Base-by-base conservation (phyloP, 1,140 invertebrate species). In the Leptinotarsa lineolata region DNA sequence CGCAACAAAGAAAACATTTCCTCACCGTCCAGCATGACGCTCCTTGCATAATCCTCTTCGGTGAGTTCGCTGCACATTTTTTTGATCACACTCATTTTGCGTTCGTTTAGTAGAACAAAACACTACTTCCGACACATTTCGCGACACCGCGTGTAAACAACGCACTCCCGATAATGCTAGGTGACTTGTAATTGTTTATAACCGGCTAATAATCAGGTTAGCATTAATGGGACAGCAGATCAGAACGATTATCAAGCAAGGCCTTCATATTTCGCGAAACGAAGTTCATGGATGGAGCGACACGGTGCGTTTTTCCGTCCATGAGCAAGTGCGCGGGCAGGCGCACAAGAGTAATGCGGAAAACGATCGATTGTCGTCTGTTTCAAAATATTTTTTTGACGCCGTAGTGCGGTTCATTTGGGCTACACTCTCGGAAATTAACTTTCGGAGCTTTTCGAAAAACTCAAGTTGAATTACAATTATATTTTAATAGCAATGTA, bases 1-100 rank as follows among this genome's bases (percentile, higher is more conserved):
- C 48, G 8, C 16, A 0, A 54, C n/a, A 16, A 18, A 54, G 48
- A 54, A 13, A 54, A 54, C 13, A 54, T 13, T 13, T 18, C 48
- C 4, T 69, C 45, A 69, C 68, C 68, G 20, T 69, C 68, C 24
- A 69, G 68, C 68, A 69, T 69, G 22, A 69, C 54, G 45, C 18
- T 69, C 48, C 68, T 69, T 16, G 68, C 68, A 30, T 69, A 69
- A 30, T 69, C 68, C n/a, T 69, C 68, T 16, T 69, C 68, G 46
- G 20, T 24, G 48, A 22, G 45, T n/a, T 69, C 68, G n/a, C 48
- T n/a, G 45, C 54, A 58, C 66, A 68, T 68, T 48, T 68, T 68
- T 16, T 48, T 68, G n/a, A 46, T 44, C 45, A 21, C 66, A 46
- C 39, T 68, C 68, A 69, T 59, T 69, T 46, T 54, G 30, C 16